These are phyloP conservation scores for Drosophila heteroneura DNA, from an alignment of 2,888 invertebrate species.

Conservation along the genomic window DNA sequence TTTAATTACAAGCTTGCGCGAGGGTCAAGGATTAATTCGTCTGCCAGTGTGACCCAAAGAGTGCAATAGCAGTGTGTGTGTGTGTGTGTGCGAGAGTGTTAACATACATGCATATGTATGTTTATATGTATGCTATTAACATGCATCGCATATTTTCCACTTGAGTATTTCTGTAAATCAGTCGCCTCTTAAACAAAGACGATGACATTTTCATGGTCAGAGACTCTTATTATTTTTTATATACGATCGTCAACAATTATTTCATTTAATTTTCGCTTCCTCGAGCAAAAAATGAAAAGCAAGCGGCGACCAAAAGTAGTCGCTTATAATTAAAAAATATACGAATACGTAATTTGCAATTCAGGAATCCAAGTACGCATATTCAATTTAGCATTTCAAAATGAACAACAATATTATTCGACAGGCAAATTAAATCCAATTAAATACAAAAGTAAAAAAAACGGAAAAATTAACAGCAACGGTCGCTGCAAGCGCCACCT, in stretches of 20 bases:
- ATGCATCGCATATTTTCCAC: conserved; percentile 30
- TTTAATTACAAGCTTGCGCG: conserved; percentile 70
- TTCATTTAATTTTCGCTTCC: conserved; percentile 64
- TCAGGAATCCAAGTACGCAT: conserved; percentile 20
- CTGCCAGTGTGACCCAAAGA: conserved; percentile 49
- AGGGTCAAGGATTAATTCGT: conserved; percentile 82
- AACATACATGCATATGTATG: not conserved
- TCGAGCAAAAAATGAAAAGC: conserved; percentile 19
- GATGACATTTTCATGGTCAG: conserved; percentile 58
- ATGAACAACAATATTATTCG: conserved; percentile 17
- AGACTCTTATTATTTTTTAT: conserved; percentile 27
- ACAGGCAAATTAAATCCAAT: not conserved
- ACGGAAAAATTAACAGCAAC: conserved; percentile 3
- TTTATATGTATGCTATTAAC: conserved; percentile 11
- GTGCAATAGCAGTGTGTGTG: conserved; percentile 16
- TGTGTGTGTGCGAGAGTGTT: conserved; percentile 4
- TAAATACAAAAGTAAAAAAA: not conserved
- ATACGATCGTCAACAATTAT: conserved; percentile 49
- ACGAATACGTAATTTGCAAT: conserved; percentile 29
- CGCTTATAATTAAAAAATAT: conserved; percentile 50
- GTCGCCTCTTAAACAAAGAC: conserved; percentile 41
- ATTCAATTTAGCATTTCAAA: conserved; percentile 19
- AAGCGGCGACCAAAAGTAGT: conserved; percentile 2
- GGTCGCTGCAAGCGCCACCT: conserved; percentile 54
- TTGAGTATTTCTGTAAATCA: conserved; percentile 37